These are phyloP conservation scores for Neodon shergylaensis DNA, from an alignment of 2,113 vertebrate species.

Conservation along the genomic window DNA sequence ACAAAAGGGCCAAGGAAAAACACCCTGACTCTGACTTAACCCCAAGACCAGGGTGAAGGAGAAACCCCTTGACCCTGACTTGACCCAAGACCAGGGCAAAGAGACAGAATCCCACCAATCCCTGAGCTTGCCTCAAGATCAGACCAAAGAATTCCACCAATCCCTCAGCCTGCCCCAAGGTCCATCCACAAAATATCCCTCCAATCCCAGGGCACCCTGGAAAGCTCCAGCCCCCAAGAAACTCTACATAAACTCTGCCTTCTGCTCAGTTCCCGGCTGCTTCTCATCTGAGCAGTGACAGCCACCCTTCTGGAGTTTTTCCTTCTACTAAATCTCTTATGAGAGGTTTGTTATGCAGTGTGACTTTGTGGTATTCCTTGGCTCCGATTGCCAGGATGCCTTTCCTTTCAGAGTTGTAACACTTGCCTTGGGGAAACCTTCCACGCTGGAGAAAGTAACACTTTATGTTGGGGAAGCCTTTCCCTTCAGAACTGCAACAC, in stretches of 20 bases:
- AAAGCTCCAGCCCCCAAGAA: background rate
- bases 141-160: background rate
- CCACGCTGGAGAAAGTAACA: background rate
- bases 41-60: too few species aligned
- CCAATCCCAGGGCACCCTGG: background rate
- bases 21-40: background rate
- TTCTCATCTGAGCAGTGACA: background rate
- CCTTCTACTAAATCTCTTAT: background rate
- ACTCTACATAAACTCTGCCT: background rate
- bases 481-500: background rate
- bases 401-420: background rate
- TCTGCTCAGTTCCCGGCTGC: background rate
- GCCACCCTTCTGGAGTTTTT: background rate
- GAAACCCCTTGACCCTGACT: background rate
- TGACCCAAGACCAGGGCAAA: background rate
- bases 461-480: background rate
- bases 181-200: background rate
- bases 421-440: background rate
- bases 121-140: background rate
- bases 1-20: background rate
- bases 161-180: background rate
- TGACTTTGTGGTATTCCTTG: background rate
- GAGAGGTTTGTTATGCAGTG: background rate
- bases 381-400: background rate
- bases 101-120: background rate